Percentiles rank a stretch among this genome's conserved stretches.
These are phyloP conservation scores for Ambastaia sidthimunki DNA, from an alignment of 2,797 vertebrate species.

Conservation along the genomic window DNA sequence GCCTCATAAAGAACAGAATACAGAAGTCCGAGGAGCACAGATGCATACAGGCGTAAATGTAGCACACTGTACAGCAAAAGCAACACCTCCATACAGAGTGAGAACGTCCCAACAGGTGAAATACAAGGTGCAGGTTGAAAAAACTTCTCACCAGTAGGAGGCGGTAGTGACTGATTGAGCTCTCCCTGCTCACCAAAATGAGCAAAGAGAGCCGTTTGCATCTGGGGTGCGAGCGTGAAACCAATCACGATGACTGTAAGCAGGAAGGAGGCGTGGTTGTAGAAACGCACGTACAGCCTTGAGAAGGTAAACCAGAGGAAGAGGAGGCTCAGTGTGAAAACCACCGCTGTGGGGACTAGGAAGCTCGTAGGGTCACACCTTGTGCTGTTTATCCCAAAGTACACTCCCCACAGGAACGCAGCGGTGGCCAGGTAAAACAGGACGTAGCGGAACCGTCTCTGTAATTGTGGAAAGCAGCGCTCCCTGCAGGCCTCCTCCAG, in stretches of 20 bases:
- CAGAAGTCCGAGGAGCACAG: slow-evolving; percentile 85
- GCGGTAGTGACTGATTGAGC: slow-evolving; percentile 46
- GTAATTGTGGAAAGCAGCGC: slow-evolving; percentile 93
- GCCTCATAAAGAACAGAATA: slow-evolving; percentile 92
- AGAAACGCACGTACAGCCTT: slow-evolving; percentile 82
- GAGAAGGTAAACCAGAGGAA: slow-evolving; percentile 87
- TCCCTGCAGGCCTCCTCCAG: slow-evolving; percentile 94
- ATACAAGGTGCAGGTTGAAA: slow-evolving; percentile 72
- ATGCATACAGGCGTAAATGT: slow-evolving; percentile 91
- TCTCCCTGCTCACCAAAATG: no score
- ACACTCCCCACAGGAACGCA: slow-evolving; percentile 88
- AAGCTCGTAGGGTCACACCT: slow-evolving; percentile 78
- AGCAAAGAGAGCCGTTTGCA: slow-evolving; percentile 76
- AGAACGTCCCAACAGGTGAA: slow-evolving; percentile 92
- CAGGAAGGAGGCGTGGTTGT: slow-evolving; percentile 84
- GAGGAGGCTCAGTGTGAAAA: slow-evolving; percentile 78
- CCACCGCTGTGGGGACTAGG: slow-evolving; percentile 84
- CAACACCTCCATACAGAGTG: slow-evolving; percentile 91
- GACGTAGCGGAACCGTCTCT: slow-evolving; percentile 90
- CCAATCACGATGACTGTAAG: slow-evolving; percentile 86
- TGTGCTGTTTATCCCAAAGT: slow-evolving; percentile 83
- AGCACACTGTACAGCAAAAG: slow-evolving; percentile 92
- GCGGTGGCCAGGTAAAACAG: slow-evolving; percentile 89
- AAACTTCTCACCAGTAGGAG: neutral
- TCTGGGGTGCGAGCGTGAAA: slow-evolving; percentile 88